Percentiles rank a stretch among this genome's conserved stretches.
phyloP scores from a whole-genome alignment of 2,797 vertebrate species.

The Remorina albescens region DNA sequence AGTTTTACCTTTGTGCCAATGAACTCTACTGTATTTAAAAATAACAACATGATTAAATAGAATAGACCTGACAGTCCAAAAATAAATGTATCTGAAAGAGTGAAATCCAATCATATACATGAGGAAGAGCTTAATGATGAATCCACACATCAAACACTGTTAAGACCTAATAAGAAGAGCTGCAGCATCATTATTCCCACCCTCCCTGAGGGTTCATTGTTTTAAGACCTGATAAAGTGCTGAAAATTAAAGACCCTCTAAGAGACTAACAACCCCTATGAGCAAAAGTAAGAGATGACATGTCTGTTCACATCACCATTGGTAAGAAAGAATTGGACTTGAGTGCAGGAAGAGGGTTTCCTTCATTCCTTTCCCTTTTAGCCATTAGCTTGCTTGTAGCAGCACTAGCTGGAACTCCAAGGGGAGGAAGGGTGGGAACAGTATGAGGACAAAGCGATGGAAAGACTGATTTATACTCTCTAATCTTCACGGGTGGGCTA shows the following conservation, averaged over 20 bases:
- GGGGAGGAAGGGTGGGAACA: conserved; percentile 78
- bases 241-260: conserved; percentile 62
- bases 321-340: conserved; percentile 52
- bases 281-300: conserved; percentile 36
- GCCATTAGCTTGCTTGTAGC: conserved; percentile 63
- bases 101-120: neutral
- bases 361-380: conserved; percentile 57
- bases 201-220: conserved; percentile 26
- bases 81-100: neutral
- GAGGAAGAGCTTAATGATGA: neutral
- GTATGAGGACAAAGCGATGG: conserved; percentile 72
- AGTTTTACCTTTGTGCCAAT: neutral
- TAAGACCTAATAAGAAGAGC: conserved; percentile 16
- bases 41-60: neutral
- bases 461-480: conserved; percentile 73
- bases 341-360: conserved; percentile 56
- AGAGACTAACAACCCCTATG: conserved; percentile 35
- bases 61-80: neutral
- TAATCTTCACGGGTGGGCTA: conserved; percentile 75
- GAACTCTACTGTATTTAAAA: neutral
- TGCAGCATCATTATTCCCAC: conserved; percentile 34
- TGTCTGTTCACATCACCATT: conserved; percentile 45
- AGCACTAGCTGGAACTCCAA: conserved; percentile 66
- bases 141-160: neutral
- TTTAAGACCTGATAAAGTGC: conserved; percentile 68